Conservation (phyloP, 2,888 invertebrate genomes). For the Lacanobia wlatinum region DNA sequence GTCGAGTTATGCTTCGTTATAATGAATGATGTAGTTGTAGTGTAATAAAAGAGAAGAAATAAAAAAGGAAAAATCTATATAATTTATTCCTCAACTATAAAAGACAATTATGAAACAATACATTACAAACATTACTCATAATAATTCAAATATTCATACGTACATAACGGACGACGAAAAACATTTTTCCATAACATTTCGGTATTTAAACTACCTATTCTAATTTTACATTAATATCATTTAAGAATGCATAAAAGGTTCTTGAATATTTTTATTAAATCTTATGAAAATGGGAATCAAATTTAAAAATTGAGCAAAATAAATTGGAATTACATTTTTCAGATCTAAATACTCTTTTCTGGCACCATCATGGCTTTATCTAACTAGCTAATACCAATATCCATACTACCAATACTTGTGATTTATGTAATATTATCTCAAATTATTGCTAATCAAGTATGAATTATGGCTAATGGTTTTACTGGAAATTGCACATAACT, state of each 20-base stretch:
- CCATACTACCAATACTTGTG: constrained; percentile 53
- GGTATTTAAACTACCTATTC: not conserved
- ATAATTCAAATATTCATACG: constrained; percentile 36
- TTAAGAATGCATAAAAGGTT: not conserved
- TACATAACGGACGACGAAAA: constrained; percentile 32
- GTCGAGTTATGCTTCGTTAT: not conserved
- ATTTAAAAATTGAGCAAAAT: constrained; percentile 61
- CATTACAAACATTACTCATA: constrained; percentile 40
- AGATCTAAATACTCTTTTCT: constrained; percentile 69
- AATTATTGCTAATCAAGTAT: constrained; percentile 58
- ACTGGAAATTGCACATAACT: constrained; percentile 43
- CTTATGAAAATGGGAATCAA: constrained; percentile 12
- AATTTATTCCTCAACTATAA: constrained; percentile 66
- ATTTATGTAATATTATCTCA: constrained; percentile 47
- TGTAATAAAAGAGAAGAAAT: constrained; percentile 39
- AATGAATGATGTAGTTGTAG: constrained; percentile 7
- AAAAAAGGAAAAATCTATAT: constrained; percentile 64
- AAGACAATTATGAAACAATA: constrained; percentile 52
- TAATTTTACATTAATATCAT: constrained; percentile 7
- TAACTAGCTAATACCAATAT: constrained; percentile 52
- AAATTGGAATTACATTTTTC: constrained; percentile 50
- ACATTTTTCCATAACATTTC: constrained; percentile 9
- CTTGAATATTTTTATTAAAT: constrained; percentile 14
- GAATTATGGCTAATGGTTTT: constrained; percentile 56
- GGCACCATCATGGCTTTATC: constrained; percentile 77